Evolutionary conservation across 1,140 invertebrate species (phyloP).

Genomic region (Caenorhabditis inopinata): DNA sequence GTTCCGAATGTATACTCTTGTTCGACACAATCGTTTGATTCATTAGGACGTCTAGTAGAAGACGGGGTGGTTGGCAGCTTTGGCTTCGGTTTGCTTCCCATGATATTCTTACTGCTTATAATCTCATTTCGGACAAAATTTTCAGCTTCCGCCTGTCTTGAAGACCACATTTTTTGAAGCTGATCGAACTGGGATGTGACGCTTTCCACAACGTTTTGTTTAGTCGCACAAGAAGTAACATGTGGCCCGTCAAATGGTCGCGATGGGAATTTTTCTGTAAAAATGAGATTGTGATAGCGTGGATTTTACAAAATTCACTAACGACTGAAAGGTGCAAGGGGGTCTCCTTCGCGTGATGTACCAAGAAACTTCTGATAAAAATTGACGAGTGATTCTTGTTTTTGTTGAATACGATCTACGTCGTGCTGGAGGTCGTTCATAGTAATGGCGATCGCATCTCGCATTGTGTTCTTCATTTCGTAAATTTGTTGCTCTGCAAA

Average conservation of each 20-base stretch:
- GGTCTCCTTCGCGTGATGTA: not conserved
- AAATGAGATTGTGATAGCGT: not conserved
- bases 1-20: constrained; percentile 10
- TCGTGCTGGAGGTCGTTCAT: constrained; percentile 15
- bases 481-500: constrained; percentile 24
- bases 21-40: not conserved
- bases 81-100: not conserved
- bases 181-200: not conserved
- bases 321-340: not conserved
- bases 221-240: not conserved
- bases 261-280: not conserved
- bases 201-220: not conserved
- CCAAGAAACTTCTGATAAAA: not conserved
- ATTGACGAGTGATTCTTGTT: not conserved
- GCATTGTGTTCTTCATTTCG: constrained; percentile 8
- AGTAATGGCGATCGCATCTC: not conserved
- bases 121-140: not conserved
- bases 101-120: not conserved
- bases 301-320: not conserved
- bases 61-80: not conserved
- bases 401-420: not conserved
- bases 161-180: not conserved
- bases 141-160: not conserved
- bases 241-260: not conserved
- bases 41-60: not conserved